These are phyloP conservation scores for Lithosia quadra DNA, from an alignment of 2,888 invertebrate species.

Conservation along the genomic window DNA sequence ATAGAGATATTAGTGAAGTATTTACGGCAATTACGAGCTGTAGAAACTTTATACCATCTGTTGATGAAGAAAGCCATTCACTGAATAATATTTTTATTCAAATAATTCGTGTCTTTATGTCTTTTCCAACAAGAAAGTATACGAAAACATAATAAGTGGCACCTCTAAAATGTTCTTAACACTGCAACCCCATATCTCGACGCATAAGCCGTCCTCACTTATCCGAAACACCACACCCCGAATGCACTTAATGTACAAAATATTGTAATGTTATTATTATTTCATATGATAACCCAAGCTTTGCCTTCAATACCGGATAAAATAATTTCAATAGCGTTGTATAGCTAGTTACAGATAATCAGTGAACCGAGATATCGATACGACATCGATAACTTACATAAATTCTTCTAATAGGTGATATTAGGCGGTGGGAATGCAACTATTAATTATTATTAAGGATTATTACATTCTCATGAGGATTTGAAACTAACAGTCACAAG, in stretches of 20 bases:
- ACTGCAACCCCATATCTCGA: conserved; percentile 63
- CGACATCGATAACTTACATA: conserved; percentile 59
- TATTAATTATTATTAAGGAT: conserved; percentile 8
- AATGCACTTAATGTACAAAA: conserved; percentile 83
- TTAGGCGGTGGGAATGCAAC: background rate
- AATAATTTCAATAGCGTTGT: conserved; percentile 75
- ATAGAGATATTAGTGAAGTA: too few species aligned
- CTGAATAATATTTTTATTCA: too few species aligned
- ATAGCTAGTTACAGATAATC: conserved; percentile 69
- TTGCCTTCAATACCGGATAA: conserved; percentile 70
- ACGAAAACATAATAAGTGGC: background rate
- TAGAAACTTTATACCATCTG: too few species aligned
- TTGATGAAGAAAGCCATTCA: too few species aligned
- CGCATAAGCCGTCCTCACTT: conserved; percentile 73
- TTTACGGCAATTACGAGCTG: too few species aligned
- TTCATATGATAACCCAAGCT: conserved; percentile 75
- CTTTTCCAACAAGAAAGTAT: background rate
- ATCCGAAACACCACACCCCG: conserved; percentile 75
- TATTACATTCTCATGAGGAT: conserved; percentile 6
- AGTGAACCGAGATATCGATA: conserved; percentile 57
- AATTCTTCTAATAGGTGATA: conserved; percentile 38
- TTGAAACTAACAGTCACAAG: conserved; percentile 17
- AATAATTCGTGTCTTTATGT: too few species aligned
- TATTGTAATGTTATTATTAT: conserved; percentile 85
- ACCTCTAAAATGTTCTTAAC: conserved; percentile 38